A percentile compares a stretch with the other conserved stretches of the same genome.
These are phyloP conservation scores for Cremastinae sp. DNA, from an alignment of 2,888 invertebrate genomes.

Conservation along the genomic window DNA sequence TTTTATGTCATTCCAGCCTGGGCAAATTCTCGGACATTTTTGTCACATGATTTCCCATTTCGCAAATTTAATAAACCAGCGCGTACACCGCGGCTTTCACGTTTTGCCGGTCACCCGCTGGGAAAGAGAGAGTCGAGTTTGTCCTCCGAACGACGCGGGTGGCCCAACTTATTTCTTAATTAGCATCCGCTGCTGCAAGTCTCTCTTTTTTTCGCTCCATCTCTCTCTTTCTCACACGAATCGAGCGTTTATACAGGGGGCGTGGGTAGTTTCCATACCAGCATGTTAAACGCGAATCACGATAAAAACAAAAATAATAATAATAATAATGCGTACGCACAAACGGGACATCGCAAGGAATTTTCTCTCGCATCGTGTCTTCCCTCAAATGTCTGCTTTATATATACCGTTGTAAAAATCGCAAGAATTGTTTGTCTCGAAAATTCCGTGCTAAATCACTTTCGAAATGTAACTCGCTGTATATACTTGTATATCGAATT, in stretches of 20 bases:
- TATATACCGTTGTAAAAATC: conserved; percentile 28
- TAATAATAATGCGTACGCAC: conserved; percentile 14
- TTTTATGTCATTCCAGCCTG: conserved; percentile 40
- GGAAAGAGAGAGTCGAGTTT: conserved; percentile 37
- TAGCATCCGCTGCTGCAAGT: conserved; percentile 59
- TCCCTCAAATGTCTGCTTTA: conserved; percentile 32
- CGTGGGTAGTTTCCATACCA: conserved; percentile 50
- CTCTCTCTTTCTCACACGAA: conserved; percentile 6
- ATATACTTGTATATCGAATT: too few relatives aligned
- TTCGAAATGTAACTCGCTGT: too few relatives aligned
- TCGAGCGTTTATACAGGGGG: conserved; percentile 34
- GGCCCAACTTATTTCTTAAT: conserved; percentile 72
- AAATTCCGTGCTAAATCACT: not conserved
- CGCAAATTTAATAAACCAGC: conserved; percentile 57
- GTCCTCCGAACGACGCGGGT: conserved; percentile 63
- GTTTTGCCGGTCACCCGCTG: conserved; percentile 50
- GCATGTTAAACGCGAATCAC: conserved; percentile 47
- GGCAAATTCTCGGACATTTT: conserved; percentile 57
- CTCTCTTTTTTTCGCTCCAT: conserved; percentile 25
- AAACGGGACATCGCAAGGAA: conserved; percentile 12
- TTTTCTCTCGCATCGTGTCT: conserved; percentile 9
- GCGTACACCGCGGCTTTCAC: conserved; percentile 28
- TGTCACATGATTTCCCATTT: conserved; percentile 57
- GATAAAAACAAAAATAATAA: conserved; percentile 10
- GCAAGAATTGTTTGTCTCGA: conserved; percentile 24